These are phyloP conservation scores for Pristis pectinata DNA, from an alignment of 2,797 vertebrate genomes.

Conservation along the genomic window DNA sequence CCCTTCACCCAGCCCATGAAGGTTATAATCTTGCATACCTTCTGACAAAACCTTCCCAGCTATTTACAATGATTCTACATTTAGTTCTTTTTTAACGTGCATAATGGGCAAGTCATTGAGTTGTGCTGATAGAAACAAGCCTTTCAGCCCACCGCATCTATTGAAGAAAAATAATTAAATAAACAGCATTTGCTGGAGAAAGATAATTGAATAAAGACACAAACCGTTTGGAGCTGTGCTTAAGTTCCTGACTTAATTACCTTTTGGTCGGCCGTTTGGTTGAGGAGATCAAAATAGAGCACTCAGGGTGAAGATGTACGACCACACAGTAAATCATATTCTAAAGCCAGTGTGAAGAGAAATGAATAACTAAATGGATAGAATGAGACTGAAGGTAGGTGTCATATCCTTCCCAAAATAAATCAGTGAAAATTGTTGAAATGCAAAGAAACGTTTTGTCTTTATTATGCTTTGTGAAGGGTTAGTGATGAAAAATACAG, in stretches of 20 bases:
- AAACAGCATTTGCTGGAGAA: not conserved
- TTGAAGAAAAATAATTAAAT: not conserved
- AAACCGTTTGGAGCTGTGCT: not conserved
- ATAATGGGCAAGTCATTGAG: not conserved
- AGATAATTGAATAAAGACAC: conserved; percentile 24
- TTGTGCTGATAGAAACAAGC: too few species aligned
- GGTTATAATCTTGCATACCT: not conserved
- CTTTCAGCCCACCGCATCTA: not conserved
- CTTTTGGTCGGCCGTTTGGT: not conserved
- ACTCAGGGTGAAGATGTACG: not conserved
- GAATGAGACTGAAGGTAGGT: not conserved
- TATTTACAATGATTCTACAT: not conserved
- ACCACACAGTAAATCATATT: not conserved
- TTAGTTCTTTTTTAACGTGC: not conserved
- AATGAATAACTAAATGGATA: not conserved
- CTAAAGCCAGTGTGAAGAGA: not conserved
- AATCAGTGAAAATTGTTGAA: too few species aligned
- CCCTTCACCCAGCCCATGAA: too few species aligned
- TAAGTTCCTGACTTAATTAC: not conserved
- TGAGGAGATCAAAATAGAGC: not conserved
- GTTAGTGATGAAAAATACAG: too few species aligned
- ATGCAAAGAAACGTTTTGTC: too few species aligned
- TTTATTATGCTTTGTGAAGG: too few species aligned
- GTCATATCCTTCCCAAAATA: too few species aligned
- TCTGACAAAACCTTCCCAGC: not conserved